Conservation (phyloP, 2,888 invertebrate genomes). For the Harpalus rufipes region DNA sequence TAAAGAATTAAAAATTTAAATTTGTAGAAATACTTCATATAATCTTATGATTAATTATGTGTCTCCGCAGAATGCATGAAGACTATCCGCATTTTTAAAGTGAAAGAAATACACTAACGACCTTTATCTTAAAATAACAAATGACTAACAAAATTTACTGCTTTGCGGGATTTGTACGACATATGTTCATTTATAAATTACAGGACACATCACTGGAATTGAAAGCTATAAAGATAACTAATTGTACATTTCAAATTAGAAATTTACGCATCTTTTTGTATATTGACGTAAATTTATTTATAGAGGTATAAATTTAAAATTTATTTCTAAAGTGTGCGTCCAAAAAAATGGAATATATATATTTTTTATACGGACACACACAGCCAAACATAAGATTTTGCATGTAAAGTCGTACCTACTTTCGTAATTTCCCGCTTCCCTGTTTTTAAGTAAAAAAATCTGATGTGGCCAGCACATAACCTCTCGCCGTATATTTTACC, state of each 20-base stretch:
- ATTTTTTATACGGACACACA: no score
- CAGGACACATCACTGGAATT: background rate
- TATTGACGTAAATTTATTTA: background rate
- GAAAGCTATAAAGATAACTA: conserved; percentile 44
- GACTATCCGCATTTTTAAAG: background rate
- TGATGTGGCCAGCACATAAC: no score
- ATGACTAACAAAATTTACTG: no score
- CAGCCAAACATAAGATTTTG: background rate
- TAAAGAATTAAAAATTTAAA: conserved; percentile 2
- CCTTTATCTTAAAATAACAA: background rate
- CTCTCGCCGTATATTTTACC: no score
- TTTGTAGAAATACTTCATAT: background rate
- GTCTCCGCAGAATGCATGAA: background rate
- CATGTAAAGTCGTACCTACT: no score
- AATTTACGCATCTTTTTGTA: background rate
- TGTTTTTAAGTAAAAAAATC: no score
- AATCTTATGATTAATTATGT: background rate
- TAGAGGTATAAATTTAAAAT: background rate
- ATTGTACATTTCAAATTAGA: background rate
- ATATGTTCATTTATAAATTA: background rate
- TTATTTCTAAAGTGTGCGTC: background rate
- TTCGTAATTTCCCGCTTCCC: no score
- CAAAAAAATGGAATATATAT: background rate
- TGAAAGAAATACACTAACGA: background rate
- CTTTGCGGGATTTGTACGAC: background rate